Evolutionary conservation across 2,113 vertebrate genomes (phyloP).

Genomic region (Lutjanus erythropterus): DNA sequence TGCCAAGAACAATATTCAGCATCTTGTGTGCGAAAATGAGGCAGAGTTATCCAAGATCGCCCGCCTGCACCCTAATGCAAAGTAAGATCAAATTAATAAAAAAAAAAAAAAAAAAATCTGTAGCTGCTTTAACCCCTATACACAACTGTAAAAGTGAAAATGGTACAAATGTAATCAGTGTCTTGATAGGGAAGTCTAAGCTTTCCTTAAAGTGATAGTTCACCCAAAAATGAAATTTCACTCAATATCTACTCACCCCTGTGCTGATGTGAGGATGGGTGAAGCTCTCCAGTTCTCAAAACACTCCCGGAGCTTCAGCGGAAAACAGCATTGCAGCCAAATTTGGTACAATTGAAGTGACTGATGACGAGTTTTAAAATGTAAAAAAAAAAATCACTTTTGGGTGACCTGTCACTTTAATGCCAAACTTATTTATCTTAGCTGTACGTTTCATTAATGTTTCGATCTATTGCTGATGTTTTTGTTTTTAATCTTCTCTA

Average conservation of each 20-base stretch:
- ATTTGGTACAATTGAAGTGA: no score
- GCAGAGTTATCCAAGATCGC: constrained; percentile 95
- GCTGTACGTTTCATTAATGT: neutral
- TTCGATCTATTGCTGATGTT: constrained; percentile 4
- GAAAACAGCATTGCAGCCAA: no score
- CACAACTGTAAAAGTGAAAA: neutral
- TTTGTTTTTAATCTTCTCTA: constrained; percentile 54
- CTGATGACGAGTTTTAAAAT: no score
- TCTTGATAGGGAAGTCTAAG: neutral
- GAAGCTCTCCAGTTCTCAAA: no score
- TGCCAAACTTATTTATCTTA: neutral
- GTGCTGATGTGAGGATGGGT: no score
- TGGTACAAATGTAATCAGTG: neutral
- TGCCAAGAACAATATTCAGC: constrained; percentile 91
- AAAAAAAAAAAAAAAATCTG: no score
- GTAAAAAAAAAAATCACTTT: no score
- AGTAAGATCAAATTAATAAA: constrained; percentile 87
- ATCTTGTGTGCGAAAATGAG: constrained; percentile 95
- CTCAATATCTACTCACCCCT: no score
- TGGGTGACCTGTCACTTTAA: no score
- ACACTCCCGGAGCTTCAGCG: no score
- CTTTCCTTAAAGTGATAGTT: no score
- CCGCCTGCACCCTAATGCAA: constrained; percentile 91
- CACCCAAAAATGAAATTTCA: no score
- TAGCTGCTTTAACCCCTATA: neutral